phyloP scores from a whole-genome alignment of 1,140 invertebrate genomes.

The Euschistus heros region DNA sequence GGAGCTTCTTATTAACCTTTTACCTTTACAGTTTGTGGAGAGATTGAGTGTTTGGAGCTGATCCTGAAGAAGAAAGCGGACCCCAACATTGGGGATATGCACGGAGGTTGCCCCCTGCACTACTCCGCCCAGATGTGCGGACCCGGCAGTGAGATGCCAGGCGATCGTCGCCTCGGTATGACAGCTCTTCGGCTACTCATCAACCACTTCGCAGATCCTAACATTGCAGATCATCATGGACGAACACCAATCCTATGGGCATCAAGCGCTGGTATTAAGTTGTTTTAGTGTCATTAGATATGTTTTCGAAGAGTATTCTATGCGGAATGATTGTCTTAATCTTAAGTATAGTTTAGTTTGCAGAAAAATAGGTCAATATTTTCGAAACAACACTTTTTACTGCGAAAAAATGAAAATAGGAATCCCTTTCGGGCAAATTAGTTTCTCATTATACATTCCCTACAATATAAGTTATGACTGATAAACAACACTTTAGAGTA shows the following conservation, averaged over 20 bases:
- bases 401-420: too few species aligned
- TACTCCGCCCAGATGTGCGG: constrained; percentile 96
- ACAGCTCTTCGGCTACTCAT: constrained; percentile 76
- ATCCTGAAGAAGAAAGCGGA: constrained; percentile 73
- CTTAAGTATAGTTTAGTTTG: too few species aligned
- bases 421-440: too few species aligned
- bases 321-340: too few species aligned
- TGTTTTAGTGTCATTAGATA: too few species aligned
- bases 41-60: constrained; percentile 73
- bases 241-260: constrained; percentile 92
- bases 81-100: constrained; percentile 76
- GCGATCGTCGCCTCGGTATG: constrained; percentile 45
- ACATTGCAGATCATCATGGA: constrained; percentile 80
- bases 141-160: constrained; percentile 54
- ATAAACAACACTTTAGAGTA: too few species aligned
- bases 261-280: constrained; percentile 70
- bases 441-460: too few species aligned
- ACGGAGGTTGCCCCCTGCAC: constrained; percentile 89
- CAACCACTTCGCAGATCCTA: constrained; percentile 64
- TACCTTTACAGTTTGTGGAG: constrained; percentile 63
- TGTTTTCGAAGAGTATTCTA: too few species aligned
- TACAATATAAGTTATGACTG: too few species aligned
- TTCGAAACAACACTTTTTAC: too few species aligned
- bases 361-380: too few species aligned
- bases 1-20: too few species aligned